Base-by-base conservation (phyloP, 2,797 vertebrate genomes). In the Peromyscus eremicus region DNA sequence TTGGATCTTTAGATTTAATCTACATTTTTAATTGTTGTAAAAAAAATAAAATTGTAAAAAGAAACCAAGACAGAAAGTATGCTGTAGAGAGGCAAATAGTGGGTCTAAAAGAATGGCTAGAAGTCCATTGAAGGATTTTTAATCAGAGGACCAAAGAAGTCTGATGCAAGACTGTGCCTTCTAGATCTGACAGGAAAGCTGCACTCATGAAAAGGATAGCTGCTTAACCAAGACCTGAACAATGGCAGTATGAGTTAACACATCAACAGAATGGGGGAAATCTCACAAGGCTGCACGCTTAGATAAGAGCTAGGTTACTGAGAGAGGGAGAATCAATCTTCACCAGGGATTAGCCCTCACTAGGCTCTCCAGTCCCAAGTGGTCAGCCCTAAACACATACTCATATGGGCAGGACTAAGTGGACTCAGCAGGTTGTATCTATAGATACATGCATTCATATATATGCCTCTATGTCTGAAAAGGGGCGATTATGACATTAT, bases 31-130 rank as follows among this genome's bases (percentile, higher is more conserved):
- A 11, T 62, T 83, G 29, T 83, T 83, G 57, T 62, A 43, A 83
- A 62, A 60, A 40, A 60, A 40, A 8, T 37, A 82, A 83, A 62
- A 82, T 43, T 29, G n/a, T 27, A 60, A 17, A 23, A 62, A 29
- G 25, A 4, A 0, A 10, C n/a, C 13, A 17, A 29, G 21, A 14
- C 25, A 43, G 57, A 0, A 6, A 83, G 34, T 40, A 23, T 0
- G 1, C n/a, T 40, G 0, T 40, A 40, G 13, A 83, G 57, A 83
- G 25, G n/a, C 25, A 82, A 62, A 64, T 29, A 64, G 37, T 29
- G 19, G 37, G n/a, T 82, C 57, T 40, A 62, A 62, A 29, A 19
- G 25, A 62, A 40, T 29, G n/a, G 62, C 83, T 62, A 19, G 57
- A 83, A 43, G 25, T 40, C 25, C 25, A 40, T 0, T 29, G 13